phyloP scores from a whole-genome alignment of 2,888 invertebrate species.

The Dichetophora obliterata region DNA sequence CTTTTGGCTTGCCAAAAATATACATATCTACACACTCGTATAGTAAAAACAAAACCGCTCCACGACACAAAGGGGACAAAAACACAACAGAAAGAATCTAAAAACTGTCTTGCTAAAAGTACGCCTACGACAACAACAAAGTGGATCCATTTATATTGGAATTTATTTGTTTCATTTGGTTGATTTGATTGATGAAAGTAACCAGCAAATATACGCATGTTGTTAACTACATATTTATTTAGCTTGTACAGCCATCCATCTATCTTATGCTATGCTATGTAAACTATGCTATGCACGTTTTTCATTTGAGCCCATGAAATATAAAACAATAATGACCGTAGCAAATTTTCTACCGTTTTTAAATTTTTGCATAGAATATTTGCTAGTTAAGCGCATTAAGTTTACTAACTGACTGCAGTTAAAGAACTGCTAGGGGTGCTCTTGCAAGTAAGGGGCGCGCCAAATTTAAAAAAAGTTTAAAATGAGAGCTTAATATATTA shows the following conservation, averaged over 20 bases:
- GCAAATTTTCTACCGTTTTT: neutral
- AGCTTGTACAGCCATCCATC: too few relatives aligned
- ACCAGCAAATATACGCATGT: neutral
- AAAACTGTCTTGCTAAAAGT: neutral
- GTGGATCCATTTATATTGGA: constrained; percentile 13
- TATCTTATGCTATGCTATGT: too few relatives aligned
- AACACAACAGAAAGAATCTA: too few relatives aligned
- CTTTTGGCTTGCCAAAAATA: neutral
- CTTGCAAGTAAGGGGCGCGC: too few relatives aligned
- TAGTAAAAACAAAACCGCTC: neutral
- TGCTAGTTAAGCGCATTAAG: too few relatives aligned
- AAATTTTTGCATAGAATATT: constrained; percentile 11
- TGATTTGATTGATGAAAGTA: constrained; percentile 29
- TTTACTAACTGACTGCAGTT: too few relatives aligned
- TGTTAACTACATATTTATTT: too few relatives aligned
- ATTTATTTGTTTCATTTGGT: constrained; percentile 23
- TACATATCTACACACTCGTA: too few relatives aligned
- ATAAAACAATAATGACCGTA: constrained; percentile 11
- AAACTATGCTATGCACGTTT: constrained; percentile 5
- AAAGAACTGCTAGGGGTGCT: too few relatives aligned
- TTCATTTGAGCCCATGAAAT: constrained; percentile 14
- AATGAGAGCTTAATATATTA: too few relatives aligned
- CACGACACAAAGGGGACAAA: too few relatives aligned
- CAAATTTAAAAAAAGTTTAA: too few relatives aligned
- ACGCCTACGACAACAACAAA: constrained; percentile 16